Evolutionary conservation across 2,113 vertebrate species (phyloP).

Genomic region (Psophia crepitans): DNA sequence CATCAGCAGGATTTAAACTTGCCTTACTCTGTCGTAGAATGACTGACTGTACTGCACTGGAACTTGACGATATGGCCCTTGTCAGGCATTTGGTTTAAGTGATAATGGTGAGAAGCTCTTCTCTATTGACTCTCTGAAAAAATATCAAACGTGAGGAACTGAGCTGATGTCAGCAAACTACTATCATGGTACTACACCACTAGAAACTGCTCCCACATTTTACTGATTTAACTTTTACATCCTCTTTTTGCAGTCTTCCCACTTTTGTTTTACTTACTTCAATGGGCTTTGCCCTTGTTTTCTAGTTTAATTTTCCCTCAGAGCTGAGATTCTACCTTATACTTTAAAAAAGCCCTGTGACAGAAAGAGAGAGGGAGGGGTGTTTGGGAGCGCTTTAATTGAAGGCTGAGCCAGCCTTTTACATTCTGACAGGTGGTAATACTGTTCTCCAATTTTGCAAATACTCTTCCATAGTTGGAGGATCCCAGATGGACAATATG

Average conservation of each 20-base stretch:
- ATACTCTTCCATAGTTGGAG: neutral
- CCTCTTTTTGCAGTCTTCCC: neutral
- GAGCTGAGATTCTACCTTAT: neutral
- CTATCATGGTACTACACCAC: neutral
- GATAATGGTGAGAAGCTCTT: neutral
- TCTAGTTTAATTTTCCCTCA: neutral
- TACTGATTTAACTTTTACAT: neutral
- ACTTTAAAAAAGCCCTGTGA: neutral
- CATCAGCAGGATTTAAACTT: neutral
- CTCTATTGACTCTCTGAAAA: neutral
- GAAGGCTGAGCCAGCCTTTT: constrained; percentile 23
- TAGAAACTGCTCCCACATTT: neutral
- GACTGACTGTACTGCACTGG: neutral
- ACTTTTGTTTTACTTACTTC: neutral
- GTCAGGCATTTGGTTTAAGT: neutral
- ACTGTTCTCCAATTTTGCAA: neutral
- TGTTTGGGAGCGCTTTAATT: neutral
- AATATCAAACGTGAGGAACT: neutral
- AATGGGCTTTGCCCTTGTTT: neutral
- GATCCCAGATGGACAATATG: constrained; percentile 18
- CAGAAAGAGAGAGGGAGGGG: neutral
- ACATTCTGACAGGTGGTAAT: constrained; percentile 34
- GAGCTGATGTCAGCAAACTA: neutral
- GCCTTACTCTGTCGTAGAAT: neutral
- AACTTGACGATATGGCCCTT: neutral